These are phyloP conservation scores for Oscheius sp. DNA, from an alignment of 2,888 invertebrate genomes.

Conservation along the genomic window DNA sequence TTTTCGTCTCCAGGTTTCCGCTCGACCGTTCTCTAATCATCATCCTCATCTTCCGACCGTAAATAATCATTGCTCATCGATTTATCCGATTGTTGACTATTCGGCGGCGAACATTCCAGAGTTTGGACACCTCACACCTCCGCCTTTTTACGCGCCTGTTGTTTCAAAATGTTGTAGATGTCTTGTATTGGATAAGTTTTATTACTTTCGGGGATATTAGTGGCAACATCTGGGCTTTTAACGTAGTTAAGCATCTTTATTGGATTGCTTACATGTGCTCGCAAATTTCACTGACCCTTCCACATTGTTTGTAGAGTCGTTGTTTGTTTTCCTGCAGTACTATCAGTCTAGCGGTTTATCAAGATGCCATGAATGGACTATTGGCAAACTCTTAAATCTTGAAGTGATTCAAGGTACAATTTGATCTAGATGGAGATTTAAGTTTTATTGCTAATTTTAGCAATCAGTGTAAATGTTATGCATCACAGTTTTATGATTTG, in stretches of 20 bases:
- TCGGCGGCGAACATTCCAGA: conserved; percentile 34
- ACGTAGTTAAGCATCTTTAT: conserved; percentile 17
- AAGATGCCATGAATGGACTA: neutral
- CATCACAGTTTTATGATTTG: no score
- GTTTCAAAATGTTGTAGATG: conserved; percentile 7
- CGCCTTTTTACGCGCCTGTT: conserved; percentile 28
- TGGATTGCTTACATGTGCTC: conserved; percentile 19
- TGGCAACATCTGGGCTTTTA: conserved; percentile 13
- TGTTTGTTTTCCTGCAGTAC: conserved; percentile 12
- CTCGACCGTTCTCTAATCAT: conserved; percentile 18
- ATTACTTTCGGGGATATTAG: neutral
- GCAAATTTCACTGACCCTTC: conserved; percentile 10
- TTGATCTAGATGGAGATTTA: no score
- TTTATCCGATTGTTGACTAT: conserved; percentile 34
- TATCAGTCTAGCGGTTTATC: neutral
- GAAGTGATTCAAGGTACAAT: no score
- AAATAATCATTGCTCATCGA: conserved; percentile 35
- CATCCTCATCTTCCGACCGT: conserved; percentile 30
- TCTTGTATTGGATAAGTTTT: conserved; percentile 7
- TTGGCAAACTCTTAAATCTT: neutral
- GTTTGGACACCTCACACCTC: conserved; percentile 30
- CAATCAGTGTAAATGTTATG: no score
- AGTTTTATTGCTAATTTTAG: no score
- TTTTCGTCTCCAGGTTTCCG: neutral
- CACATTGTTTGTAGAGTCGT: neutral